Conservation (phyloP, 2,888 invertebrate genomes). For the Nomada lathburiana region DNA sequence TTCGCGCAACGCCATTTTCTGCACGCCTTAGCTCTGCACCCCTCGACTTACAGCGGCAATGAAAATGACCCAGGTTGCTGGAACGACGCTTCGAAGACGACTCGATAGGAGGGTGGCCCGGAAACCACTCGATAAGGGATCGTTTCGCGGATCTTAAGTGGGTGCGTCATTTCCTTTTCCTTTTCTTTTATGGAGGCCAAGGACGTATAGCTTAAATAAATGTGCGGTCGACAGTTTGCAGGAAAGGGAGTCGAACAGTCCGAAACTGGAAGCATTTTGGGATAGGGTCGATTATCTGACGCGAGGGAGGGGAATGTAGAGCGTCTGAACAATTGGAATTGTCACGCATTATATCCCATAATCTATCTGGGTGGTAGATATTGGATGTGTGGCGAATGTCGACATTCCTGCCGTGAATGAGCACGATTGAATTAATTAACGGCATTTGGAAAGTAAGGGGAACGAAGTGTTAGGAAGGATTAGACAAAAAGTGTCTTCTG, state of each 20-base stretch:
- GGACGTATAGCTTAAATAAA: conserved; percentile 69
- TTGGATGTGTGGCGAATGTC: background rate
- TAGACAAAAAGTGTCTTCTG: too few relatives aligned
- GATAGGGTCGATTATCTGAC: conserved; percentile 39
- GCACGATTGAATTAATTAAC: conserved; percentile 16
- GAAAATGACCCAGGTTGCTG: conserved; percentile 53
- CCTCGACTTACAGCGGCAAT: conserved; percentile 58
- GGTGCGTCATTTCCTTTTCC: conserved; percentile 61
- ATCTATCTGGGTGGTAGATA: conserved; percentile 17
- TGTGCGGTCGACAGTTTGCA: conserved; percentile 23
- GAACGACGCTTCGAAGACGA: conserved; percentile 46
- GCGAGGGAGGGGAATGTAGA: conserved; percentile 4
- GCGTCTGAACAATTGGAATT: conserved; percentile 9
- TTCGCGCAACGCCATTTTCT: conserved; percentile 53
- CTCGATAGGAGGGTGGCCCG: conserved; percentile 50
- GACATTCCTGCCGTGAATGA: background rate
- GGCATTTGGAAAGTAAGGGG: too few relatives aligned
- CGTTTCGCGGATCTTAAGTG: conserved; percentile 63
- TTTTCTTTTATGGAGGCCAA: conserved; percentile 62
- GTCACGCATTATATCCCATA: conserved; percentile 11
- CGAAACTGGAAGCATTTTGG: conserved; percentile 39
- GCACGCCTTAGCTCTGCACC: conserved; percentile 53
- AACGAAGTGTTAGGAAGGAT: too few relatives aligned
- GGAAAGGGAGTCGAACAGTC: conserved; percentile 12
- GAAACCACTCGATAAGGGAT: conserved; percentile 71